Evolutionary conservation across 2,888 invertebrate genomes (phyloP), one percentile per base, ranked within the genome.

Genomic region (Aporophyla lueneburgensis): DNA sequence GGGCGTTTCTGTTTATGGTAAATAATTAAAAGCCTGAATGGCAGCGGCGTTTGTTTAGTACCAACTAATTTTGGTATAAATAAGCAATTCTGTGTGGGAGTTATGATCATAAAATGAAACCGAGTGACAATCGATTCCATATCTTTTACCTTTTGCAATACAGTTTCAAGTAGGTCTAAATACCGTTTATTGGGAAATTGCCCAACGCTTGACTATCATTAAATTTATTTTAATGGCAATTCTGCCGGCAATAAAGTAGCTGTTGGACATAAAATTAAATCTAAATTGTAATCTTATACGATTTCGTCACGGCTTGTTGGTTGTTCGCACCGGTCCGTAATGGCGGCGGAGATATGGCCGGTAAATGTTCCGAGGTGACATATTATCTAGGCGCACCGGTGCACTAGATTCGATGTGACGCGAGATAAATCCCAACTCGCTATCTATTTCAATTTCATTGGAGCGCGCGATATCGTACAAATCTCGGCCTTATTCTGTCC

Each of bases 361-460:
- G 89, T 89, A 89, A 92, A 91, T 90, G 91, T 89, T 86, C 85
- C 90, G 92, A 91, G 91, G 92, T 93, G 95, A 94, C 93, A 92
- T 93, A 91, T 83, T 86, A 83, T 92, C 93, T 92, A 93, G 93
- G 91, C 94, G 94, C 92, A 92, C 92, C 93, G 93, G 90, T 92
- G 95, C 94, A 93, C 95, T 94, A 94, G 94, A 95, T 95, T 88
- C 88, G 94, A 96, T 94, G 92, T 92, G 95, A 95, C 95, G 91
- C 93, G 89, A 91, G 95, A 95, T 95, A 94, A 94, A 93, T 89
- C 83, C 80, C 85, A 88, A 85, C 91, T 94, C 93, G 92, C 95
- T 94, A 95, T 96, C 95, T 95, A 95, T 95, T 96, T 94, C 93
- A 94, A 93, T 95, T 94, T 93, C 93, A 93, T 92, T 93, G 92